Base-by-base conservation (phyloP, 1,140 invertebrate species). In the Drosophila yakuba region DNA sequence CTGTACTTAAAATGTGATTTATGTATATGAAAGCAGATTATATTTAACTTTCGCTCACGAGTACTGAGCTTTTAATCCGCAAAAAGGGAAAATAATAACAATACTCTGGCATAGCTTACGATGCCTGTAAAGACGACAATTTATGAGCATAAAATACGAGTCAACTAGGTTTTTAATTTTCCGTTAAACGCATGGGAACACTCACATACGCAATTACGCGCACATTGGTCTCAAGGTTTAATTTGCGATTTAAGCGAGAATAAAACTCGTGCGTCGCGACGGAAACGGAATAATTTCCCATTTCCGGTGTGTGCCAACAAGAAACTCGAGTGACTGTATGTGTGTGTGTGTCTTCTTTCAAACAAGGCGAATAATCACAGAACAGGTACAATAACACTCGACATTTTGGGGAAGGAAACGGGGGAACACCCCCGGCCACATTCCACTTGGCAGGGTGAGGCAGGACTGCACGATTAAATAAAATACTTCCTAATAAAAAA, bases 401-500 rank as follows among this genome's bases (percentile, higher is more conserved):
- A 17, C 36, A 28, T 57, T 20, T 28, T 50, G 20, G 20, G 59
- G 1, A 35, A 20, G 15, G 38, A n/a, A 38, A 11, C 45, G 28
- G 14, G 45, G 36, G 60, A 11, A 60, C 20, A 10, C 36, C 36
- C 4, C 23, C 4, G 23, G 25, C n/a, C 15, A 8, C 44, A 38
- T 64, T 68, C 38, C 32, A 54, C 61, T 47, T 54, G 64, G 38
- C 32, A 32, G 12, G 14, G 39, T n/a, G 36, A 68, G 54, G 66
- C 64, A 66, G 66, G 71, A 56, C 73, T 77, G 75, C 74, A 77
- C 83, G 79, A 85, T 74, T 84, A 62, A 85, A 85, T 85, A 80
- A 84, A 85, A 84, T 85, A 85, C 84, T 85, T 84, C 77, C 74
- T 84, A 77, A 85, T 74, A 80, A 85, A 80, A 57, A 73, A 62